Percentiles rank a stretch among this genome's conserved stretches.
These are phyloP conservation scores for Eulemur coronatus DNA, from an alignment of 2,797 vertebrate species.

Conservation along the genomic window DNA sequence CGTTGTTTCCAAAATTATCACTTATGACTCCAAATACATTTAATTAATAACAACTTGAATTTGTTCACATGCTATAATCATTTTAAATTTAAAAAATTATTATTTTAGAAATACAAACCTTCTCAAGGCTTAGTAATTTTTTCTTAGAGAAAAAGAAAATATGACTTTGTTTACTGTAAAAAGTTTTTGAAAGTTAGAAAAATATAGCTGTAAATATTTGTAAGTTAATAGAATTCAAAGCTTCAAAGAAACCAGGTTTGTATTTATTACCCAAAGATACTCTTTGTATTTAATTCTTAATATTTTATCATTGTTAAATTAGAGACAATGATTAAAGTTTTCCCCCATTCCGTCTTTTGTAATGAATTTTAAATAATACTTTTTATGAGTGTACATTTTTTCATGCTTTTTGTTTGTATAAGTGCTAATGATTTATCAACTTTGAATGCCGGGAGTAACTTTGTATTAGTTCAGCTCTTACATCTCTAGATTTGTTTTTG, in stretches of 20 bases:
- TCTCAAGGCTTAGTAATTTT: background rate
- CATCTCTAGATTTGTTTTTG: background rate
- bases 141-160: background rate
- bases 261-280: background rate
- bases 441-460: background rate
- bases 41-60: background rate
- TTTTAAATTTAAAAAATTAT: background rate
- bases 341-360: background rate
- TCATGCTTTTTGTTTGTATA: background rate
- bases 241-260: background rate
- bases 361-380: conserved; percentile 26
- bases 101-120: background rate
- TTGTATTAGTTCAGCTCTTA: background rate
- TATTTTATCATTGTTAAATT: background rate
- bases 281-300: conserved; percentile 1
- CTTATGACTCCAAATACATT: background rate
- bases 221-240: background rate
- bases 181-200: background rate
- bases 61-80: background rate
- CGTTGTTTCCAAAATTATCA: background rate
- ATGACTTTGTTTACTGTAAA: background rate
- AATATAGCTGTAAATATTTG: background rate
- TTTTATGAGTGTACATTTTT: conserved; percentile 5
- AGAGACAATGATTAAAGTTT: background rate
- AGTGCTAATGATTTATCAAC: conserved; percentile 11